Percentiles rank a stretch among this genome's conserved stretches.
Conservation (phyloP, 2,888 invertebrate genomes). For the Mesorhabditis spiculigera region DNA sequence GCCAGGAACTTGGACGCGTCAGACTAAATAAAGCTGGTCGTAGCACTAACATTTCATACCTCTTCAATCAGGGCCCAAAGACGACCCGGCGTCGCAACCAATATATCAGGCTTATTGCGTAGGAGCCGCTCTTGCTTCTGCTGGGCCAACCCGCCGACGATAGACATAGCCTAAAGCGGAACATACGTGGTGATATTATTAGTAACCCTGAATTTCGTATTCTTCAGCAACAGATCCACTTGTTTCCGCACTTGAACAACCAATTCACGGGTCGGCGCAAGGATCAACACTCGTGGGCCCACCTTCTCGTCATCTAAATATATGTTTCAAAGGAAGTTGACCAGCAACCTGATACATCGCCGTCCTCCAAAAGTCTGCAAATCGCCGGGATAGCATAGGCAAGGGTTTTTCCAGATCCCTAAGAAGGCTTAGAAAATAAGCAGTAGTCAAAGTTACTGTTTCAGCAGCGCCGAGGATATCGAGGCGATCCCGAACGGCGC, state of each 20-base stretch:
- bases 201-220: constrained; percentile 70
- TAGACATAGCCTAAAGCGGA: constrained; percentile 70
- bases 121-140: constrained; percentile 89
- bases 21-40: constrained; percentile 23
- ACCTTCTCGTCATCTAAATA: constrained; percentile 11
- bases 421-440: constrained; percentile 16
- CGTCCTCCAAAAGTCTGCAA: constrained; percentile 36
- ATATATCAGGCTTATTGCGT: constrained; percentile 77
- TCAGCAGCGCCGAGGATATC: constrained; percentile 98
- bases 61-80: constrained; percentile 86
- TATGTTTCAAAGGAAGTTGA: neutral
- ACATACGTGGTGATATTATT: no score
- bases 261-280: constrained; percentile 92
- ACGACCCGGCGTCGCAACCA: constrained; percentile 93
- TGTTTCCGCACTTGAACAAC: constrained; percentile 89
- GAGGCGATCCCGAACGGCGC: constrained; percentile 79
- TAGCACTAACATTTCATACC: constrained; percentile 58
- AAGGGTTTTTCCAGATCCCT: constrained; percentile 94
- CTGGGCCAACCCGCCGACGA: constrained; percentile 89
- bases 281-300: constrained; percentile 75
- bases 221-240: constrained; percentile 73
- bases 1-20: constrained; percentile 42
- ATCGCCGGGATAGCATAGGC: constrained; percentile 94
- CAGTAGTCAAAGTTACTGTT: constrained; percentile 66
- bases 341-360: constrained; percentile 42